Conservation (phyloP, 2,113 vertebrate species). For the Neotoma lepida region DNA sequence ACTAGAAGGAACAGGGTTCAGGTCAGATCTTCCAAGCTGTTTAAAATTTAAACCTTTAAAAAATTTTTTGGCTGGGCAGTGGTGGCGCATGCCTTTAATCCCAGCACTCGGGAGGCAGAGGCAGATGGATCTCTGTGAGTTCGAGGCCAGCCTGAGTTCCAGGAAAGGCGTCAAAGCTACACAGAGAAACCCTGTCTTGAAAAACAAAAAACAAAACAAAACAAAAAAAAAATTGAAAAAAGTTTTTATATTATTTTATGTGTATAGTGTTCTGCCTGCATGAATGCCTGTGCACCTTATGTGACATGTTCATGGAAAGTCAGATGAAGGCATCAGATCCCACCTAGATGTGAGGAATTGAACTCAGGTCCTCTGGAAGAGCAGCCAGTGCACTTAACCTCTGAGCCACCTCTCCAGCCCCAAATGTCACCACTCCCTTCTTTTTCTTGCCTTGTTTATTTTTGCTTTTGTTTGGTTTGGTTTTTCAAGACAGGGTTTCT, state of each 20-base stretch:
- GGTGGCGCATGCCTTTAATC: too few species aligned
- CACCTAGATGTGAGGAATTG: background rate
- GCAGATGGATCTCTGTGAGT: too few species aligned
- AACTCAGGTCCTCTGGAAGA: background rate
- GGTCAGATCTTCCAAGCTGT: background rate
- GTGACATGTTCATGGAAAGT: too few species aligned
- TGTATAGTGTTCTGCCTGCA: background rate
- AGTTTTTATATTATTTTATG: background rate
- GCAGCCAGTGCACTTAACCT: background rate
- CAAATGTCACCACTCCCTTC: background rate
- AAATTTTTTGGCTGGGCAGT: too few species aligned
- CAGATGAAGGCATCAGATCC: background rate
- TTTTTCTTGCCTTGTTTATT: background rate
- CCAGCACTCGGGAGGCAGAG: too few species aligned
- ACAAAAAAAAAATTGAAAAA: too few species aligned
- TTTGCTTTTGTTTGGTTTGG: background rate
- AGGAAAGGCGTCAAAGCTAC: too few species aligned
- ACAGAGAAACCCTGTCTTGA: too few species aligned
- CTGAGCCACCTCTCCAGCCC: background rate
- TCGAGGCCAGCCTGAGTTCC: too few species aligned
- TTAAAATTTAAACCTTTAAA: too few species aligned
- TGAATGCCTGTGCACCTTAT: background rate
- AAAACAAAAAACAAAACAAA: too few species aligned
- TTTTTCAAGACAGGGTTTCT: background rate
- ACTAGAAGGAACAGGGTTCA: background rate